A percentile compares a stretch with the other conserved stretches of the same genome.
These are phyloP conservation scores for Carposina sasakii DNA, from an alignment of 1,140 invertebrate species.

Conservation along the genomic window DNA sequence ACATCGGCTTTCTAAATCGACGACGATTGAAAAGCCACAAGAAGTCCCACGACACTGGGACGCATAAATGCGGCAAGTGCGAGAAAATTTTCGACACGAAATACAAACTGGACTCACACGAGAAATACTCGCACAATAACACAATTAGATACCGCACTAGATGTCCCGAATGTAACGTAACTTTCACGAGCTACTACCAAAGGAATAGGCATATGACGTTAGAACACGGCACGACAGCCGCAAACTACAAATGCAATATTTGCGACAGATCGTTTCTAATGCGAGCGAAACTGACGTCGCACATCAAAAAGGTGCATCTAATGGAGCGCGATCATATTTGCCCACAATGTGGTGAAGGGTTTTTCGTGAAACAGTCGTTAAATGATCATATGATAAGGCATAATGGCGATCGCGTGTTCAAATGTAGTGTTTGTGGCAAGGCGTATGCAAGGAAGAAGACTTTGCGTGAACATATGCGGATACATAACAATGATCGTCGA, in stretches of 20 bases:
- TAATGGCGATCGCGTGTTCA: slow-evolving; percentile 47
- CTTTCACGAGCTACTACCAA: slow-evolving; percentile 55
- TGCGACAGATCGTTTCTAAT: slow-evolving; percentile 55
- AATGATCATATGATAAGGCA: slow-evolving; percentile 59
- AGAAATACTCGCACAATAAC: slow-evolving; percentile 54
- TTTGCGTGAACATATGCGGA: slow-evolving; percentile 68
- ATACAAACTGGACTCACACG: slow-evolving; percentile 44
- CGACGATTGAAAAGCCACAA: slow-evolving; percentile 71
- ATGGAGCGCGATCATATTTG: slow-evolving; percentile 59
- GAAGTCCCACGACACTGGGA: slow-evolving; percentile 46
- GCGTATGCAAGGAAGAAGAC: slow-evolving; percentile 71
- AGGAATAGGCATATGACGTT: slow-evolving; percentile 53
- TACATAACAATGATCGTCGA: slow-evolving; percentile 59
- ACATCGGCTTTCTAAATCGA: slow-evolving; percentile 77
- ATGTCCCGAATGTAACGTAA: slow-evolving; percentile 50
- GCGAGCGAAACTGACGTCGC: slow-evolving; percentile 50
- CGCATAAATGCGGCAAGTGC: slow-evolving; percentile 54
- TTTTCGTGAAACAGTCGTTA: slow-evolving; percentile 51
- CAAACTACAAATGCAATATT: slow-evolving; percentile 54
- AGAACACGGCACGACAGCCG: slow-evolving; percentile 41
- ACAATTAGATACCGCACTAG: slow-evolving; percentile 46
- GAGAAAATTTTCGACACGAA: slow-evolving; percentile 59
- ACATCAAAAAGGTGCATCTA: slow-evolving; percentile 57
- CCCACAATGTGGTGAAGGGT: slow-evolving; percentile 44
- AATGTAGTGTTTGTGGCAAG: slow-evolving; percentile 63